phyloP scores from a whole-genome alignment of 1,140 invertebrate genomes.

The Reticulitermes speratus region DNA sequence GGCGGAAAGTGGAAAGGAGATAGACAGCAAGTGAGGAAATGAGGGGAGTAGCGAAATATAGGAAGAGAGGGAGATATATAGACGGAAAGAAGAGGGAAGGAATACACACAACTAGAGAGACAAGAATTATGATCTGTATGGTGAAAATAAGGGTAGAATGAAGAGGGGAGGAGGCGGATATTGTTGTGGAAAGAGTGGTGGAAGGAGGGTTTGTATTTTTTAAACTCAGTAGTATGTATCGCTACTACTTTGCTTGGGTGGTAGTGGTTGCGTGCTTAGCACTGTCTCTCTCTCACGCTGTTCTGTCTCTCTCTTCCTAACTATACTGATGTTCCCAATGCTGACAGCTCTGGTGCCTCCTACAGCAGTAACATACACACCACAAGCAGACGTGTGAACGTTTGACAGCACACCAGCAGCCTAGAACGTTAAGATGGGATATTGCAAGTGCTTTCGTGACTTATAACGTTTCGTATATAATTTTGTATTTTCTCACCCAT shows the following conservation, averaged over 20 bases:
- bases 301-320: not conserved
- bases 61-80: not conserved
- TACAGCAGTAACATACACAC: constrained; percentile 5
- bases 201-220: constrained; percentile 3
- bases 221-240: constrained; percentile 12
- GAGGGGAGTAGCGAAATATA: constrained; percentile 14
- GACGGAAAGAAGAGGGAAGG: constrained; percentile 1
- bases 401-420: not conserved
- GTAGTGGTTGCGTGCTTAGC: constrained; percentile 13
- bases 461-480: not conserved
- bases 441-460: not conserved
- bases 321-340: constrained; percentile 15
- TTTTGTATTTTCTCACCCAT: not conserved
- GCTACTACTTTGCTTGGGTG: constrained; percentile 13
- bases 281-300: not conserved
- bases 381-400: not conserved
- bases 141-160: constrained; percentile 12
- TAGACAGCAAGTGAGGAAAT: not conserved
- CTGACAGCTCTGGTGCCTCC: not conserved
- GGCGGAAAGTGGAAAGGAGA: constrained; percentile 3
- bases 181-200: not conserved
- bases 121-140: constrained; percentile 10
- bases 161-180: not conserved
- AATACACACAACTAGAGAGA: constrained; percentile 16
- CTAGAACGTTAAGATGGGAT: not conserved